Evolutionary conservation across 2,888 invertebrate genomes (phyloP).

Genomic region (Perizoma flavofasciatum): DNA sequence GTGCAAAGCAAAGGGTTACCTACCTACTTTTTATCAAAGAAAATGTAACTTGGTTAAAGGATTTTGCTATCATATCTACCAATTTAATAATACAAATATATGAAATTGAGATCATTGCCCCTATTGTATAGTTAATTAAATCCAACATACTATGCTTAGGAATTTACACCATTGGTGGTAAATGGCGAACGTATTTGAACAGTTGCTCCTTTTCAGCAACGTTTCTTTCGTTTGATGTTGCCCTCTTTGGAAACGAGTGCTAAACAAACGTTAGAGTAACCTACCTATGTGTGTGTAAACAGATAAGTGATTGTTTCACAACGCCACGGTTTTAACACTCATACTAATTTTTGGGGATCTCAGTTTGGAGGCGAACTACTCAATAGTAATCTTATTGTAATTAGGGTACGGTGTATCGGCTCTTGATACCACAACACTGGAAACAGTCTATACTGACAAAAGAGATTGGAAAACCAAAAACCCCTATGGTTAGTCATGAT

Average conservation of each 20-base stretch:
- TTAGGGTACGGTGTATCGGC: no score
- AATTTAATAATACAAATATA: no score
- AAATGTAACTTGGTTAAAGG: no score
- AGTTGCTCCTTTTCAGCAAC: conserved; percentile 57
- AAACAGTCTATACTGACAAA: no score
- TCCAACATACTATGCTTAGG: conserved; percentile 16
- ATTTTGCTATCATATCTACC: no score
- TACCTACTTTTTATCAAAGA: no score
- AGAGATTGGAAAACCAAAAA: no score
- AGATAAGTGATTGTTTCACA: neutral
- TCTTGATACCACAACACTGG: no score
- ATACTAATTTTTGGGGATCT: neutral
- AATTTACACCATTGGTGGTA: conserved; percentile 19
- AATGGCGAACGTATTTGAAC: conserved; percentile 49
- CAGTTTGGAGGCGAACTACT: no score
- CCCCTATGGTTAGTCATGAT: no score
- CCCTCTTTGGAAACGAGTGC: conserved; percentile 44
- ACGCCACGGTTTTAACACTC: neutral
- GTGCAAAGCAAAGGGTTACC: no score
- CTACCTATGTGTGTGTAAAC: conserved; percentile 11
- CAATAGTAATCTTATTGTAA: no score
- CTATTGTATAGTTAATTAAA: conserved; percentile 17
- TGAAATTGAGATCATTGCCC: conserved; percentile 21
- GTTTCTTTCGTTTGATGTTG: conserved; percentile 57
- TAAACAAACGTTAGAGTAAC: conserved; percentile 25